Evolutionary conservation across 2,797 vertebrate genomes (phyloP), one percentile per base, ranked within the genome.

Genomic region (Lacerta agilis): DNA sequence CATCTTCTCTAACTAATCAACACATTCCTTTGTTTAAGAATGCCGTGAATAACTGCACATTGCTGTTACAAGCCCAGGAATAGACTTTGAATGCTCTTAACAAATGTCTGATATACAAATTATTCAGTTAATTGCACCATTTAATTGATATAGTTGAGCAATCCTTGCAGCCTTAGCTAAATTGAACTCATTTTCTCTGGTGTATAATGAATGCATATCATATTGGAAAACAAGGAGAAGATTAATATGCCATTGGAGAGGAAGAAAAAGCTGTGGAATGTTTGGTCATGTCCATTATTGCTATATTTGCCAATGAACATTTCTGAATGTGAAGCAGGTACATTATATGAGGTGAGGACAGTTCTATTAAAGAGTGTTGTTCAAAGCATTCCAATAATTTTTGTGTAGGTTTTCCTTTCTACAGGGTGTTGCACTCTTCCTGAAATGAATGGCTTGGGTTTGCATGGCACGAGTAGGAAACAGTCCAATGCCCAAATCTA

Each of bases 141-240:
- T 85, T 89, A 89, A 89, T 81, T 85, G 69, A 80, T 66, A 66
- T 75, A 80, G 61, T 66, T 85, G 77, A 89, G 58, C 67, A 84
- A 58, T 83, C 55, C 41, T 13, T 82, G 58, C 58, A 81, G 41
- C 33, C 43, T 78, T 81, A 67, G 71, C 77, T 55, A 67, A 85
- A 38, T 41, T 41, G 58, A 75, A 85, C 6, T 85, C 77, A 4
- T 38, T 66, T 72, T 36, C 10, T 69, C 58, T 25, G 29, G 64
- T n/a, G 9, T 72, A 49, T 76, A 85, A 85, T 85, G 76, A 85
- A 88, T 64, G 71, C 29, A 71, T 43, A 64, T 79, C 36, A 71
- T 20, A 4, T 17, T 49, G 69, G 61, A 69, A 33, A 73, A 18
- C 33, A 49, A 64, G 15, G 58, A 33, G 41, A 69, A 67, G 13